Evolutionary conservation across 1,140 invertebrate species (phyloP).

Genomic region (Scaptomyza montana): DNA sequence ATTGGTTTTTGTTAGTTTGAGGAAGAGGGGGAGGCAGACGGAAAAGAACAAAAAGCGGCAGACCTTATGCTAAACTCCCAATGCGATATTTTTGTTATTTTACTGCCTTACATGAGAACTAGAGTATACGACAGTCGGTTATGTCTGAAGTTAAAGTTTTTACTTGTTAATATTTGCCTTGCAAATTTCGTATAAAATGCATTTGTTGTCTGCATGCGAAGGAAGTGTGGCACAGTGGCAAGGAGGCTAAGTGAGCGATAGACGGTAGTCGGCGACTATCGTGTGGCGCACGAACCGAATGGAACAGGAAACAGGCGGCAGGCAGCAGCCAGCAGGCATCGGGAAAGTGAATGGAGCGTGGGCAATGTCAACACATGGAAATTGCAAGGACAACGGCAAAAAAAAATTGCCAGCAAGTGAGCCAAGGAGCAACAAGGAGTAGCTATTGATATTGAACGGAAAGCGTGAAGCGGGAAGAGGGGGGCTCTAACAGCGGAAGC

Average conservation of each 20-base stretch:
- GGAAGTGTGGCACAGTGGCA: not conserved
- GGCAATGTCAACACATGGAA: slow-evolving; percentile 80
- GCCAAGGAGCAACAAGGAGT: slow-evolving; percentile 4
- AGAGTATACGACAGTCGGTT: not conserved
- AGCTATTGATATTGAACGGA: not conserved
- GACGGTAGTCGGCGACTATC: slow-evolving; percentile 37
- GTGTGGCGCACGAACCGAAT: slow-evolving; percentile 22
- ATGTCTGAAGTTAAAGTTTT: not conserved
- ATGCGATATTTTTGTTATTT: too few species aligned
- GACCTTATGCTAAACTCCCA: too few species aligned
- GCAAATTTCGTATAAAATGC: slow-evolving; percentile 79
- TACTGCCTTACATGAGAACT: too few species aligned
- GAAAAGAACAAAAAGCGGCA: too few species aligned
- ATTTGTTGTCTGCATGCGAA: slow-evolving; percentile 73
- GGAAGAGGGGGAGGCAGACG: too few species aligned
- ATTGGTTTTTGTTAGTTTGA: not conserved
- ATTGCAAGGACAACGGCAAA: slow-evolving; percentile 67
- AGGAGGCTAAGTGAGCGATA: not conserved
- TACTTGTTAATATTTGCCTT: slow-evolving; percentile 72
- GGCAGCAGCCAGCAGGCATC: slow-evolving; percentile 16
- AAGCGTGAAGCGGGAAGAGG: not conserved
- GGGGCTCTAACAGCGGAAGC: slow-evolving; percentile 55
- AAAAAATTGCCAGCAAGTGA: slow-evolving; percentile 18
- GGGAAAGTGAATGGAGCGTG: slow-evolving; percentile 71
- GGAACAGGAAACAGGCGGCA: slow-evolving; percentile 52